These are phyloP conservation scores for Macheiramphus alcinus DNA, from an alignment of 2,113 vertebrate species.

Conservation along the genomic window DNA sequence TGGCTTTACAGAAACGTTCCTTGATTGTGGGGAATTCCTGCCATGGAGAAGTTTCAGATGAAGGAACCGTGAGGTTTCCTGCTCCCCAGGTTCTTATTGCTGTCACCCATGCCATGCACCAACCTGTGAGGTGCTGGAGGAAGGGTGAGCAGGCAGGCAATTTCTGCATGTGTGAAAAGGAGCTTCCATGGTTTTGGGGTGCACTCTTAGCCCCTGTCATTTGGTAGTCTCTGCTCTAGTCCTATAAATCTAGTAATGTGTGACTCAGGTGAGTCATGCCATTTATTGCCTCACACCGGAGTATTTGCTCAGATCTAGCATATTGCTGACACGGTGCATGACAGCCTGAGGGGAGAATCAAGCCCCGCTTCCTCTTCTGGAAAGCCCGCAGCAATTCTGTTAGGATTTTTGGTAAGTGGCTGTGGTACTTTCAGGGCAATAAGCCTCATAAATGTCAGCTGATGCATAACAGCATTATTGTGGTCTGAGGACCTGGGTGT, in stretches of 20 bases:
- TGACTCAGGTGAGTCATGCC: not conserved
- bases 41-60: not conserved
- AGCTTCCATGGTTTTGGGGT: not conserved
- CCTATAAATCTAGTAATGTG: not conserved
- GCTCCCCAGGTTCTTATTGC: rapidly evolving
- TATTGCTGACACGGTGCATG: rapidly evolving
- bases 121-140: not conserved
- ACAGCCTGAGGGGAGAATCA: not conserved
- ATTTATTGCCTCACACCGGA: not conserved
- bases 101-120: rapidly evolving
- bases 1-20: not conserved
- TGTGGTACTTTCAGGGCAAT: not conserved
- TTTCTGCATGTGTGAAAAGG: not conserved
- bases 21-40: not conserved
- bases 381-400: not conserved
- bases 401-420: rapidly evolving
- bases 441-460: not conserved
- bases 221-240: not conserved
- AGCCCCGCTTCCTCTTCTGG: not conserved
- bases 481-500: not conserved
- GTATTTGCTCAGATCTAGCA: not conserved
- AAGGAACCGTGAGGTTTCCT: not conserved
- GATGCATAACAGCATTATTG: not conserved
- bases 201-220: not conserved
- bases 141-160: not conserved